phyloP scores from a whole-genome alignment of 2,797 vertebrate genomes.

The Enoplosus armatus region DNA sequence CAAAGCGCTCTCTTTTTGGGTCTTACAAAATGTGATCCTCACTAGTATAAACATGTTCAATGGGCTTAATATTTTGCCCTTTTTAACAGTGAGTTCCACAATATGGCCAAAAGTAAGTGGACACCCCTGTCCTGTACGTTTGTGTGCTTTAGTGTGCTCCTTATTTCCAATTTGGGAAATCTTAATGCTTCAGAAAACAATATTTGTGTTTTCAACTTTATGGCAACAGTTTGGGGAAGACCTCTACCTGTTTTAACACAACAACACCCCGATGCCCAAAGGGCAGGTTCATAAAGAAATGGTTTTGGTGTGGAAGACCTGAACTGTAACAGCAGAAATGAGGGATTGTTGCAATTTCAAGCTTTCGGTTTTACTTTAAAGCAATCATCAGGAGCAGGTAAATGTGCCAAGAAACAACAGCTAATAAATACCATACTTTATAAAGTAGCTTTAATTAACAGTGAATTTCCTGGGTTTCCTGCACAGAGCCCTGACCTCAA shows the following conservation, averaged over 20 bases:
- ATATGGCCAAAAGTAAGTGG: background rate
- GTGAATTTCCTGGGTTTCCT: background rate
- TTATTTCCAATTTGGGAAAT: background rate
- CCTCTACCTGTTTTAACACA: background rate
- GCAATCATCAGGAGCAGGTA: background rate
- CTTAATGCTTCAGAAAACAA: background rate
- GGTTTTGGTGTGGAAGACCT: background rate
- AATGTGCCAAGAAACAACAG: background rate
- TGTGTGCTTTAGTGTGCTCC: background rate
- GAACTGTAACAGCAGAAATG: background rate
- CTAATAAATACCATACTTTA: background rate
- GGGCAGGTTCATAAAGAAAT: background rate
- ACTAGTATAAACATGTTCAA: background rate
- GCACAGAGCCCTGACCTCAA: background rate
- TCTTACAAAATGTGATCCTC: conserved; percentile 31
- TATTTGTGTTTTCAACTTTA: background rate
- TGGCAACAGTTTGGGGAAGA: background rate
- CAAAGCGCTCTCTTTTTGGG: conserved; percentile 28
- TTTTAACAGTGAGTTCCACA: background rate
- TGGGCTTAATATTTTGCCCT: background rate
- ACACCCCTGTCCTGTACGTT: background rate
- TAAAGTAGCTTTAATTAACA: background rate
- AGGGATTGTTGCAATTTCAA: background rate
- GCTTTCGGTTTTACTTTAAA: background rate
- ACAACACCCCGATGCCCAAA: background rate